A percentile compares a stretch with the other conserved stretches of the same genome.
phyloP scores from a whole-genome alignment of 1,140 invertebrate species.

The Drosophila quadrilineata region DNA sequence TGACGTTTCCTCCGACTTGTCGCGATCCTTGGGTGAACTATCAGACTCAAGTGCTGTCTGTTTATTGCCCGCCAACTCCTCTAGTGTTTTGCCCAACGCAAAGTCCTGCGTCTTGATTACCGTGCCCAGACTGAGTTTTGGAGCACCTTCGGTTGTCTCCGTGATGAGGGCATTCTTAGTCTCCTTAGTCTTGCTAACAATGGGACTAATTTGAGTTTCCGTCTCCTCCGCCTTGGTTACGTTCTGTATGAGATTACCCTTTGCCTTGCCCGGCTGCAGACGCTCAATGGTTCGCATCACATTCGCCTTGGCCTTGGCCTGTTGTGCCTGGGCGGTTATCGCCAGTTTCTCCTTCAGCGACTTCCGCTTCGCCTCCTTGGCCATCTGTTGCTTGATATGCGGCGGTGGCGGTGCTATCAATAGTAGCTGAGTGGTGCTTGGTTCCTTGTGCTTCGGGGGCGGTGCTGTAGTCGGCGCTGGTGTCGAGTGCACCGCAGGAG shows the following conservation, averaged over 20 bases:
- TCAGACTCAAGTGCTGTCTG: constrained; percentile 49
- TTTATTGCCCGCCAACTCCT: constrained; percentile 82
- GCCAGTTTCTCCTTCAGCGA: constrained; percentile 72
- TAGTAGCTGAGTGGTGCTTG: constrained; percentile 69
- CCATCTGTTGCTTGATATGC: constrained; percentile 73
- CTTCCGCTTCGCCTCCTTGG: constrained; percentile 76
- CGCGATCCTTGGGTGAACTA: constrained; percentile 62
- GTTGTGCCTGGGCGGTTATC: constrained; percentile 55
- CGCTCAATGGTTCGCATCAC: constrained; percentile 91
- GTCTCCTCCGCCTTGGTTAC: constrained; percentile 81
- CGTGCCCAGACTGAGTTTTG: constrained; percentile 90
- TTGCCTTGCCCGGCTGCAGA: constrained; percentile 91
- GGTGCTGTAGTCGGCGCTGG: constrained; percentile 54
- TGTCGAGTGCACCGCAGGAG: not conserved
- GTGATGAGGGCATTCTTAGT: constrained; percentile 82
- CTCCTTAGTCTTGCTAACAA: constrained; percentile 83
- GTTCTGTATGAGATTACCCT: constrained; percentile 88
- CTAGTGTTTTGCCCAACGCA: constrained; percentile 83
- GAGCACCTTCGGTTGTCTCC: constrained; percentile 85
- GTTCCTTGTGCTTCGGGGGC: constrained; percentile 81
- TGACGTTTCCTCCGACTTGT: constrained; percentile 24
- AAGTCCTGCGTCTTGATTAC: constrained; percentile 87
- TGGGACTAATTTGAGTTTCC: constrained; percentile 52
- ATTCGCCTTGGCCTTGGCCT: constrained; percentile 85
- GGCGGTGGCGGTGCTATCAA: constrained; percentile 74